These are phyloP conservation scores for Dicerorhinus sumatrensis DNA, from an alignment of 2,113 vertebrate species.

Conservation along the genomic window DNA sequence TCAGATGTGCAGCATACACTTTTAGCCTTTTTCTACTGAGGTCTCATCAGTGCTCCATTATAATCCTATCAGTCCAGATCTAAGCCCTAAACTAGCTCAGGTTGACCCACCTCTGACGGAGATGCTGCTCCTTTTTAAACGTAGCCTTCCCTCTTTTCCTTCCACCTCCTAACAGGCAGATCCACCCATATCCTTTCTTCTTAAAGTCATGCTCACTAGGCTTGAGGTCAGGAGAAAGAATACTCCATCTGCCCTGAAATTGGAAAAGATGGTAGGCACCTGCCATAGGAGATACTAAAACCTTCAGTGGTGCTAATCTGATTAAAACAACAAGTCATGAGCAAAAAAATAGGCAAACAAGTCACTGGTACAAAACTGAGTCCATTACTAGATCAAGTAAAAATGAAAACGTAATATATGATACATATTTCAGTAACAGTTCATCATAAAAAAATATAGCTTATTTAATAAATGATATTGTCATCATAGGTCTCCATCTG, in stretches of 20 bases:
- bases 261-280: neutral
- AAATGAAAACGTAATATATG: neutral
- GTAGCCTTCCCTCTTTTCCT: neutral
- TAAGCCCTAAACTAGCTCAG: neutral
- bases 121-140: neutral
- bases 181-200: neutral
- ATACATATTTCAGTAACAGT: neutral
- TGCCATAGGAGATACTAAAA: neutral
- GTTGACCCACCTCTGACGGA: neutral
- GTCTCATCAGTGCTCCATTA: neutral
- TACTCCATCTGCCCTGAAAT: neutral
- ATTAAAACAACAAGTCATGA: neutral
- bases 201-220: neutral
- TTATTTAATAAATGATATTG: neutral
- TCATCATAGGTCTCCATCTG: neutral
- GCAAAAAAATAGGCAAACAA: neutral
- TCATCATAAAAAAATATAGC: neutral
- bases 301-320: neutral
- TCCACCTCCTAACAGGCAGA: neutral
- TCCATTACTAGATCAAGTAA: neutral
- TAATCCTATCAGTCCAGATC: neutral
- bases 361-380: neutral
- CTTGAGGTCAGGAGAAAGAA: neutral
- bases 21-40: neutral
- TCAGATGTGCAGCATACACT: neutral